These are phyloP conservation scores for Tachuris rubrigastra DNA, from an alignment of 2,113 vertebrate species.

Conservation along the genomic window DNA sequence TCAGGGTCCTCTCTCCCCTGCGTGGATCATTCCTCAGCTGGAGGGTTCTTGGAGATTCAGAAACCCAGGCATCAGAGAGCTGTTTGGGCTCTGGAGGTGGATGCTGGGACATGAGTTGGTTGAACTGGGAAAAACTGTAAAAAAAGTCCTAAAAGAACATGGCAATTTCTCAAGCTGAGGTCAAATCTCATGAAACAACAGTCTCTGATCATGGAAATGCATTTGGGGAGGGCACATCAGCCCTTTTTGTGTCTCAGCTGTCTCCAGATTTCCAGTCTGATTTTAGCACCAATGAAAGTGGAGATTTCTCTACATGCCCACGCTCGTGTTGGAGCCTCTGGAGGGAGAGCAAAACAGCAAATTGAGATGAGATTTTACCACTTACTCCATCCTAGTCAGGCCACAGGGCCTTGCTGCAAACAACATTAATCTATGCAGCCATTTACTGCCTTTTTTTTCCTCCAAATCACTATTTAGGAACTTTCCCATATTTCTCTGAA, in stretches of 20 bases:
- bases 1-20: neutral
- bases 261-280: neutral
- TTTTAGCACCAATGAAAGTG: neutral
- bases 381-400: neutral
- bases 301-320: neutral
- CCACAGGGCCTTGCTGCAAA: neutral
- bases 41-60: neutral
- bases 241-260: neutral
- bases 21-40: neutral
- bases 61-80: neutral
- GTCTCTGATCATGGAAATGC: neutral
- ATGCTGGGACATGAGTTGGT: neutral
- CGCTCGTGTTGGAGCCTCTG: neutral
- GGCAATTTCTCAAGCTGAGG: fast-evolving
- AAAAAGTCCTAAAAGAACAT: neutral
- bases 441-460: neutral
- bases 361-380: neutral
- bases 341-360: neutral
- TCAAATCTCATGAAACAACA: neutral
- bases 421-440: neutral
- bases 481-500: neutral
- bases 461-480: neutral
- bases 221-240: fast-evolving
- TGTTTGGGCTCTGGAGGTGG: neutral
- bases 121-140: neutral